Evolutionary conservation across 1,140 invertebrate species (phyloP), one percentile per base, ranked within the genome.

Genomic region (Neuroterus valhalla): DNA sequence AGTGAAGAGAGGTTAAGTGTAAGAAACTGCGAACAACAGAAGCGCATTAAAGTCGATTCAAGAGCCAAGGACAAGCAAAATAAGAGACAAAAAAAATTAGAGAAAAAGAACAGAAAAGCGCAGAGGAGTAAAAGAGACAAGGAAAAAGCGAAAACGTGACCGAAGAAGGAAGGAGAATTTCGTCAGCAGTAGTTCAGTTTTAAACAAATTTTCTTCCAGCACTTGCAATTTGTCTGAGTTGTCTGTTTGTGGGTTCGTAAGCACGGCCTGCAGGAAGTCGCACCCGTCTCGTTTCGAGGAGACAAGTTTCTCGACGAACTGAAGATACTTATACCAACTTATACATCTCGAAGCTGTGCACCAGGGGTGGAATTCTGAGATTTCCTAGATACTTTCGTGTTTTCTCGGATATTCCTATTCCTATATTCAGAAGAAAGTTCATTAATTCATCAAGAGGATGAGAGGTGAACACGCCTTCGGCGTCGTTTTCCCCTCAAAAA

Each of bases 201-300:
- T 72, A 69, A 76, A 77, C 71, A 72, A 77, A 74, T 79, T 77
- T 77, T 75, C 75, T 72, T 68, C 66, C 70, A 55, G 72, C 67
- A 70, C 66, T 74, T 66, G 72, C 72, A 79, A 79, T 79, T 79
- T 79, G 78, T 79, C 78, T 75, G 72, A 76, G 71, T 79, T 79
- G 78, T 79, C 72, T 74, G 75, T 77, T 72, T 69, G 66, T 44
- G 55, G 26, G 21, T 62, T 62, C 55, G 55, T 62, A 62, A 31
- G 26, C 55, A 23, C 23, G 55, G 55, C 3, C 26, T 31, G 52
- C 26, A 23, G 5, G 21, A 62, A 62, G 55, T 62, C 55, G 55
- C 55, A 62, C 26, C 55, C 55, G 55, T 15, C 55, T 62, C 55
- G 26, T 31, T 62, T 62, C 55, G 26, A 62, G 55, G 55, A 62